Base-by-base conservation (phyloP, 2,888 invertebrate genomes). In the Griposia aprilina region DNA sequence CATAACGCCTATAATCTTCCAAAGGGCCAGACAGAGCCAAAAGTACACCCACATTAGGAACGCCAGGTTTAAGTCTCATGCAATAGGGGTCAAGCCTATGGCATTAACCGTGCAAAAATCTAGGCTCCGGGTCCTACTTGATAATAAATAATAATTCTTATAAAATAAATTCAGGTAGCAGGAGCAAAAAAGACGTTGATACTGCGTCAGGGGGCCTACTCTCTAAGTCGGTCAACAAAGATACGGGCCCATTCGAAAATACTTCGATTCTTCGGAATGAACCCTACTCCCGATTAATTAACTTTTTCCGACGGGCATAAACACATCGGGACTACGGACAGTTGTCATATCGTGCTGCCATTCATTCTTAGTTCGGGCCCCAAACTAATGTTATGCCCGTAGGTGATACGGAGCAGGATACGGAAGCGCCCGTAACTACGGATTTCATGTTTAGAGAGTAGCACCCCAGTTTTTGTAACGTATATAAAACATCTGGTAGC, bases 401-500 rank as follows among this genome's bases (percentile, higher is more conserved):
- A 41, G 5, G 5, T 4, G 41, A 41, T 41, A 41, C 41, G 41
- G 41, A 41, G 41, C 5, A 41, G 41, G 2, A 41, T 4, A 41
- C 7, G 7, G 2, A 41, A 41, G 5, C 7, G 7, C 41, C 41
- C 41, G 5, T 41, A 41, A 41, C 41, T 41, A 41, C 5, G 41
- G 41, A 41, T 41, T 41, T 2, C 6, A 7, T 41, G 41, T 5
- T 41, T 41, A 41, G 5, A 41, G 41, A 41, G 41, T 41, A 41
- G 41, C 0, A 41, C 41, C 41, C 5, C 63, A 55, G 45, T 66
- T 78, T 82, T 82, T 82, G n/a, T 55, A 65, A 65, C 26, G 20
- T 52, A 76, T n/a, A 74, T 15, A 45, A 10, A 76, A 69, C 78
- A 82, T 63, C 63, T 78, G 71, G 62, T 26, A 83, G 69, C 62